A percentile compares a stretch with the other conserved stretches of the same genome.
Conservation (phyloP, 37 sponge, comb jelly and placozoan species). For the Halichondria panicea region DNA sequence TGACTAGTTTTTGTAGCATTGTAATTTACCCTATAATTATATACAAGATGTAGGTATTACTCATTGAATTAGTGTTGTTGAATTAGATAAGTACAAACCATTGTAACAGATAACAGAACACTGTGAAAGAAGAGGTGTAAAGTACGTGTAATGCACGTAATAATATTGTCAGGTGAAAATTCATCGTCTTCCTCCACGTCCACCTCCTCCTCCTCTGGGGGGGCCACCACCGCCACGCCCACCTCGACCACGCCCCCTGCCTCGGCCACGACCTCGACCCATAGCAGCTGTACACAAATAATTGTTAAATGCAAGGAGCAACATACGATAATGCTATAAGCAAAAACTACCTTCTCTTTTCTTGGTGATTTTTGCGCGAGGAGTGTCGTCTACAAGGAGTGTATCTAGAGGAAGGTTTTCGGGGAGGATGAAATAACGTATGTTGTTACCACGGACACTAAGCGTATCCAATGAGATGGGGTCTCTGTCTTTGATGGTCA, state of each 20-base stretch:
- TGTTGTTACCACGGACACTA: constrained; percentile 96
- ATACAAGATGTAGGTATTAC: too few species aligned
- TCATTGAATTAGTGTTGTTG: too few species aligned
- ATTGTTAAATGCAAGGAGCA: neutral
- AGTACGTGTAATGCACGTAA: too few species aligned
- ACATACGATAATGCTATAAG: neutral
- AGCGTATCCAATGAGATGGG: constrained; percentile 89
- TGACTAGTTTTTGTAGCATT: too few species aligned
- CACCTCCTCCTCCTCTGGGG: constrained; percentile 51
- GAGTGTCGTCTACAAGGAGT: constrained; percentile 91
- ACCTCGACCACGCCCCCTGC: constrained; percentile 74
- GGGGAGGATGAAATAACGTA: constrained; percentile 93
- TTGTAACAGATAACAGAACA: too few species aligned
- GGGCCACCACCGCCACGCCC: constrained; percentile 66
- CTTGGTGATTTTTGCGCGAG: constrained; percentile 63
- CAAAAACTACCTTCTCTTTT: constrained; percentile 43
- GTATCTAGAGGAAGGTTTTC: constrained; percentile 95
- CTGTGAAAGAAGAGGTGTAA: too few species aligned
- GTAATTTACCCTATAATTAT: too few species aligned
- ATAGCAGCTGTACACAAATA: constrained; percentile 40
- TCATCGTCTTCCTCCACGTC: constrained; percentile 20
- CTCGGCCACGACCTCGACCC: constrained; percentile 77
- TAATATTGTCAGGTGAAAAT: too few species aligned
- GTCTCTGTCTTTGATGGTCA: constrained; percentile 94
- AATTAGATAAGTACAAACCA: too few species aligned